Percentiles rank a stretch among this genome's conserved stretches.
Conservation (phyloP, 2,113 vertebrate genomes). For the Tupaia chinensis region DNA sequence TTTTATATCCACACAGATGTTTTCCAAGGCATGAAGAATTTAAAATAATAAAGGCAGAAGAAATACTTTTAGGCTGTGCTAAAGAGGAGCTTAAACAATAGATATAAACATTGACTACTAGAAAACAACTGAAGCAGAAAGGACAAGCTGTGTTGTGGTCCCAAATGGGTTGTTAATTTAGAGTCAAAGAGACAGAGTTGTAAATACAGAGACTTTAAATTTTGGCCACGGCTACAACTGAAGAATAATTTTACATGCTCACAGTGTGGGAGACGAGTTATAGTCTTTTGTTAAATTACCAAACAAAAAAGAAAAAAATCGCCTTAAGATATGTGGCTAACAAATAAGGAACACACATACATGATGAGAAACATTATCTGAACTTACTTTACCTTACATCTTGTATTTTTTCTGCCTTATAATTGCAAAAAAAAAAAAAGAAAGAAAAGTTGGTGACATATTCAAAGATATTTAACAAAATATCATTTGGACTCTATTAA, state of each 20-base stretch:
- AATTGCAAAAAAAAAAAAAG: not conserved
- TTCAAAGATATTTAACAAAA: conserved; percentile 6
- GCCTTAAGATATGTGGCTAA: not conserved
- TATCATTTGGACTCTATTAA: not conserved
- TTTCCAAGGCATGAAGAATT: conserved; percentile 25
- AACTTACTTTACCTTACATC: not conserved
- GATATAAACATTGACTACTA: conserved; percentile 51
- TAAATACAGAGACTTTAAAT: conserved; percentile 55
- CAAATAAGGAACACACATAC: not conserved
- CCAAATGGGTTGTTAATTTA: conserved; percentile 20
- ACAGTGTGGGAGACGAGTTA: not conserved
- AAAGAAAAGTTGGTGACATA: not conserved
- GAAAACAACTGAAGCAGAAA: conserved; percentile 42
- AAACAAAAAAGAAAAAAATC: not conserved
- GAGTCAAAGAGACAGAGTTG: not conserved
- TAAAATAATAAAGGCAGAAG: conserved; percentile 28
- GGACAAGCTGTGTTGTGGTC: not conserved
- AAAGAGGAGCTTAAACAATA: conserved; percentile 16
- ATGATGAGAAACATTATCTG: not conserved
- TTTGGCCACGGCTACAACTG: conserved; percentile 33
- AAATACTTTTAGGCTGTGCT: not conserved
- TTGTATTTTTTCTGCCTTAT: not conserved
- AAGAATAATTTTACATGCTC: conserved; percentile 4
- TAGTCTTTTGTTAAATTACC: conserved; percentile 42
- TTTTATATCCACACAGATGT: not conserved